Evolutionary conservation across 2,888 invertebrate species (phyloP).

Genomic region (Bellardia pandia): DNA sequence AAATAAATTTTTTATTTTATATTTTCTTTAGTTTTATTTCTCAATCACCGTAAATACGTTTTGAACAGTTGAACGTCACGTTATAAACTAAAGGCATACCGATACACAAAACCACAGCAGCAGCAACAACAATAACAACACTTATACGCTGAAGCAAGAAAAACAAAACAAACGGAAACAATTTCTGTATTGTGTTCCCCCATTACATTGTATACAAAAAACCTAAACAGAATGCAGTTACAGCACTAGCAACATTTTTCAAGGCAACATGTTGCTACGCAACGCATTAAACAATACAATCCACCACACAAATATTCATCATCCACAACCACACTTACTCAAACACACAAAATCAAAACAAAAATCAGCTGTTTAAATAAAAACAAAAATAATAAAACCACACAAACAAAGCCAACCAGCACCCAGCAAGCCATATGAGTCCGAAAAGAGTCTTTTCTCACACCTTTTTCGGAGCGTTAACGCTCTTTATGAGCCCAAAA

Average conservation of each 20-base stretch:
- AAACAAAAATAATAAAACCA: not conserved
- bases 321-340: not conserved
- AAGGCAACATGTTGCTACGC: constrained; percentile 70
- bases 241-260: constrained; percentile 65
- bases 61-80: constrained; percentile 72
- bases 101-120: constrained; percentile 62
- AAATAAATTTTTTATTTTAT: constrained; percentile 20
- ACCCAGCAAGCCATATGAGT: no score
- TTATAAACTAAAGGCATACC: constrained; percentile 69
- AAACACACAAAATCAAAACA: constrained; percentile 62
- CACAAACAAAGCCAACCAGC: not conserved
- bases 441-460: no score
- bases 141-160: constrained; percentile 19
- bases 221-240: constrained; percentile 60
- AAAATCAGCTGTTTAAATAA: constrained; percentile 68
- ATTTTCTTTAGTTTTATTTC: not conserved
- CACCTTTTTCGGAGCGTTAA: no score
- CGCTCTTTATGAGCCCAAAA: no score
- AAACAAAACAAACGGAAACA: constrained; percentile 60
- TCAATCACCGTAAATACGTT: constrained; percentile 64
- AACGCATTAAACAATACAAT: constrained; percentile 49
- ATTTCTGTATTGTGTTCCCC: constrained; percentile 64
- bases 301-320: constrained; percentile 1
- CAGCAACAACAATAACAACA: constrained; percentile 45
- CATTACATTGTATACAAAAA: constrained; percentile 63